Conservation (phyloP, 2,888 invertebrate species). For the Trisateles emortualis region DNA sequence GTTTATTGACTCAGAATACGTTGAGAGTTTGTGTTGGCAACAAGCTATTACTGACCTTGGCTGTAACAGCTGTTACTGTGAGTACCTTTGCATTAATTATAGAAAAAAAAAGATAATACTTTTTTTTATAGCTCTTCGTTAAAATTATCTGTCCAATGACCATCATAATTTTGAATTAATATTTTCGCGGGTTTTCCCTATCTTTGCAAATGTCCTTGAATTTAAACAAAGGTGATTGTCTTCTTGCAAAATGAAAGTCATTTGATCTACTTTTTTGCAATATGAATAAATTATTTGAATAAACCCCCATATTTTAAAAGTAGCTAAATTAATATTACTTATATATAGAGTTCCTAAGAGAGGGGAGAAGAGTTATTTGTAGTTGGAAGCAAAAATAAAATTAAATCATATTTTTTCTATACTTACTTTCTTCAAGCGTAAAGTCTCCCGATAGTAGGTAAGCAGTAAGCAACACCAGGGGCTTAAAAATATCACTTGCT, state of each 20-base stretch:
- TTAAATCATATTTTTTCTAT: too few relatives aligned
- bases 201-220: conserved; percentile 41
- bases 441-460: too few relatives aligned
- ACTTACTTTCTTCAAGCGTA: too few relatives aligned
- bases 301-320: too few relatives aligned
- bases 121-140: neutral
- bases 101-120: conserved; percentile 15
- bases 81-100: conserved; percentile 49
- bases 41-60: conserved; percentile 73
- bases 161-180: neutral
- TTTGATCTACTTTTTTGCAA: conserved; percentile 16
- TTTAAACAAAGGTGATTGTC: conserved; percentile 13
- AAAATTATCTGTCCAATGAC: neutral
- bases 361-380: too few relatives aligned
- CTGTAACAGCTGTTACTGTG: conserved; percentile 74
- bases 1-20: conserved; percentile 73
- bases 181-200: conserved; percentile 36
- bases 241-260: conserved; percentile 24
- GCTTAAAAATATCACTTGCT: too few relatives aligned
- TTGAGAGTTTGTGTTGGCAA: conserved; percentile 64
- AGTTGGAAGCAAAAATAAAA: too few relatives aligned
- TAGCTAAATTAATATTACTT: too few relatives aligned
- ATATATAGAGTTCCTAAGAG: too few relatives aligned
- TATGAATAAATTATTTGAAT: neutral
- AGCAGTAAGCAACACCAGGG: too few relatives aligned